Evolutionary conservation across 2,888 invertebrate species (phyloP), one percentile per base, ranked within the genome.

Genomic region (Hoplodrina blanda): DNA sequence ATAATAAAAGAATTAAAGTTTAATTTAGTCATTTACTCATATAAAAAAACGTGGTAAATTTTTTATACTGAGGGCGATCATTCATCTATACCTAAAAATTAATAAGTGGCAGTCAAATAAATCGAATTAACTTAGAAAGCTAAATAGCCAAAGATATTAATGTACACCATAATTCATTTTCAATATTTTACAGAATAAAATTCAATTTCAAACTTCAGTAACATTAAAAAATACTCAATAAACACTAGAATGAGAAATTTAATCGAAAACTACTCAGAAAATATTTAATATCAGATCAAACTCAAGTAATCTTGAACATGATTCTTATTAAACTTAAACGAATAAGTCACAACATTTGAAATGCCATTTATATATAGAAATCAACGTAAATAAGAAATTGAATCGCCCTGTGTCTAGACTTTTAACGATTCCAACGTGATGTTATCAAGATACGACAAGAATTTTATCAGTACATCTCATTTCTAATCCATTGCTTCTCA

Each of bases 351-450:
- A 69, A 70, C 55, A 65, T 68, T 76, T 54, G 52, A 74, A 68
- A 81, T 63, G 53, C 63, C 64, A 80, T 80, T 80, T 76, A 75
- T 70, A 76, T 76, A 81, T 78, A 82, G 71, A 85, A 83, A 82
- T 85, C 81, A 81, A 85, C 86, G 85, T 84, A 85, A 87, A 89
- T 89, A 88, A 89, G 84, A 89, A 89, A 89, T 88, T 86, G 87
- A 91, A 91, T 88, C 79, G 79, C 78, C 82, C 85, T 83, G 82
- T 85, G 91, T 92, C 91, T 91, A 92, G 91, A 91, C 91, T 89
- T 89, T 89, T 89, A 89, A 89, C 88, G 89, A 89, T 87, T 82
- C 65, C 66, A 85, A 87, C 86, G 86, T 86, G 86, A 83, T 86
- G 78, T 66, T 72, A 75, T 82, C 80, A 79, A 76, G 74, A 80